phyloP scores from a whole-genome alignment of 2,797 vertebrate species.

The Gorsachius magnificus region DNA sequence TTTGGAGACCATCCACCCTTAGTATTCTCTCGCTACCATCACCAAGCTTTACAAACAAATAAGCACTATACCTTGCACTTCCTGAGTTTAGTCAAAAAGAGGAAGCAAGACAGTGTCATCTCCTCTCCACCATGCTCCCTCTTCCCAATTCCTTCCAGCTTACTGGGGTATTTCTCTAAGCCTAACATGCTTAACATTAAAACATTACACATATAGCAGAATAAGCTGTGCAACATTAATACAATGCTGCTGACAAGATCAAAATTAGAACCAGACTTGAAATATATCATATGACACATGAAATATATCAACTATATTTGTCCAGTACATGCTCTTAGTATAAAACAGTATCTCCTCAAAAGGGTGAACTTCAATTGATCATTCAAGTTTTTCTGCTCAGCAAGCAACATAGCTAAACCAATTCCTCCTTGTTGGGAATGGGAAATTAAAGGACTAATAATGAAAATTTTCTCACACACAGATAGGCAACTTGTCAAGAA shows the following conservation, averaged over 20 bases:
- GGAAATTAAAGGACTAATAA: background rate
- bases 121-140: background rate
- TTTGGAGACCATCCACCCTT: background rate
- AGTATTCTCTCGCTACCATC: fast-evolving
- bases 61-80: background rate
- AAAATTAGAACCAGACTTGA: background rate
- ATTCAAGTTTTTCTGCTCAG: background rate
- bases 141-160: background rate
- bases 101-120: background rate
- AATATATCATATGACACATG: background rate
- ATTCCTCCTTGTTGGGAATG: background rate
- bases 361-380: background rate
- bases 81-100: background rate
- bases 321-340: background rate
- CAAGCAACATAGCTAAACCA: background rate
- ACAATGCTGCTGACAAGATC: background rate
- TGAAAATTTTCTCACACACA: background rate
- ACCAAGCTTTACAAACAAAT: background rate
- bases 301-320: background rate
- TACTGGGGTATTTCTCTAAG: background rate
- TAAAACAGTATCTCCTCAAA: background rate
- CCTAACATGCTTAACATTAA: fast-evolving
- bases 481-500: background rate
- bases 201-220: background rate
- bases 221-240: background rate